Percentiles rank a stretch among this genome's conserved stretches.
Conservation (phyloP, 1,140 invertebrate species). For the Goniozus legneri region DNA sequence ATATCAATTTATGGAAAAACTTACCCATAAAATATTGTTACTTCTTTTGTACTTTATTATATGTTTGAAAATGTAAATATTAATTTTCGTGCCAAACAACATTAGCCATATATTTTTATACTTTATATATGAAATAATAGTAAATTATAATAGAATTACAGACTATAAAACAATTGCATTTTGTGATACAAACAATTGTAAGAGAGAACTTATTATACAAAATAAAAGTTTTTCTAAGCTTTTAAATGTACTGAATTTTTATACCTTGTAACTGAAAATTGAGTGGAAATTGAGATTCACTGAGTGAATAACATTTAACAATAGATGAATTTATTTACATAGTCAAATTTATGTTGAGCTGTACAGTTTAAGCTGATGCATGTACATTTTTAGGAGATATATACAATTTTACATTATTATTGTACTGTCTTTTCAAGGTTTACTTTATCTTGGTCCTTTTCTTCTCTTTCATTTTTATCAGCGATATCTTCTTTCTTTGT, state of each 20-base stretch:
- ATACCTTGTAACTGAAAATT: no score
- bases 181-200: conserved; percentile 1
- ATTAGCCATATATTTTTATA: conserved; percentile 8
- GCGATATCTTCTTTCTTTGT: conserved; percentile 20
- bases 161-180: neutral
- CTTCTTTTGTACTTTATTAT: no score
- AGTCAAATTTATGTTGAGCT: no score
- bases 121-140: neutral
- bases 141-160: neutral
- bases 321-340: no score
- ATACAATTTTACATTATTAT: conserved; percentile 4
- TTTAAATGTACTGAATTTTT: no score
- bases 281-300: no score
- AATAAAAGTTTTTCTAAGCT: no score
- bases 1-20: no score
- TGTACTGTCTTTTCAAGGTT: conserved; percentile 1
- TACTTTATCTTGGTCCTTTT: neutral
- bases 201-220: conserved; percentile 2
- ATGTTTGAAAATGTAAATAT: neutral
- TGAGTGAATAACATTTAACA: no score
- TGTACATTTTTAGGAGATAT: neutral
- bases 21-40: no score
- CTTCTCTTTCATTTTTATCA: neutral
- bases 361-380: no score
- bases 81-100: conserved; percentile 13